phyloP scores from a whole-genome alignment of 1,140 invertebrate genomes.

The Latrodectus geometricus region DNA sequence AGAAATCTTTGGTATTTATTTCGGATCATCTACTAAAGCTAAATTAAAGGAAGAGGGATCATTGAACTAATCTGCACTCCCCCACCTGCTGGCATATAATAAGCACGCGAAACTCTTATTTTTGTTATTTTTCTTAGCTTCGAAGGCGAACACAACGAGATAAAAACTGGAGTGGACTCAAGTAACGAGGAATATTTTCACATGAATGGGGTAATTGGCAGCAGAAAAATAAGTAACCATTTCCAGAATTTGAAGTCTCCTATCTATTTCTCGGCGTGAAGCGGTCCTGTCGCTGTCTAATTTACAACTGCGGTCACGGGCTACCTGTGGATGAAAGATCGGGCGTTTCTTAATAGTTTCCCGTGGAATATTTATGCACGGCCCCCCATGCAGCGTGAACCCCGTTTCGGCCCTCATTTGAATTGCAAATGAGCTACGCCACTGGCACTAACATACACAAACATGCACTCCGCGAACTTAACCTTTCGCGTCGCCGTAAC shows the following conservation, averaged over 20 bases:
- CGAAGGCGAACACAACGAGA: no score
- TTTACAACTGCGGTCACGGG: slow-evolving; percentile 32
- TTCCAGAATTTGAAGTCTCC: not conserved
- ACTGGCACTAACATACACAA: slow-evolving; percentile 51
- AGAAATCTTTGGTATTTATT: no score
- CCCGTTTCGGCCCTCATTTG: slow-evolving; percentile 53
- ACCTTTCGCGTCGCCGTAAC: slow-evolving; percentile 31
- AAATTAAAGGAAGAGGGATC: no score
- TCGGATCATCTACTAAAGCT: no score
- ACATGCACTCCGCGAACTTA: slow-evolving; percentile 52
- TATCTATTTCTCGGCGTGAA: slow-evolving; percentile 14
- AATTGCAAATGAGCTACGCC: slow-evolving; percentile 52
- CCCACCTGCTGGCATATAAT: no score
- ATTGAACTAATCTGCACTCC: no score
- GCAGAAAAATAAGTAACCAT: not conserved
- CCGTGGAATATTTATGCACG: slow-evolving; percentile 48
- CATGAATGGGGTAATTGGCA: not conserved
- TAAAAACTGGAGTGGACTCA: no score
- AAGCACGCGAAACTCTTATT: no score
- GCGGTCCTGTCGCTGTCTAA: not conserved
- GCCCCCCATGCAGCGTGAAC: slow-evolving; percentile 42
- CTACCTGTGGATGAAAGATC: slow-evolving; percentile 15
- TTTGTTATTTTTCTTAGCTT: no score
- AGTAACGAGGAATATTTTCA: not conserved
- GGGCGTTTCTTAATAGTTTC: slow-evolving; percentile 35